Percentiles rank a stretch among this genome's conserved stretches.
phyloP scores from a whole-genome alignment of 2,113 vertebrate genomes.

The Jacana jacana region DNA sequence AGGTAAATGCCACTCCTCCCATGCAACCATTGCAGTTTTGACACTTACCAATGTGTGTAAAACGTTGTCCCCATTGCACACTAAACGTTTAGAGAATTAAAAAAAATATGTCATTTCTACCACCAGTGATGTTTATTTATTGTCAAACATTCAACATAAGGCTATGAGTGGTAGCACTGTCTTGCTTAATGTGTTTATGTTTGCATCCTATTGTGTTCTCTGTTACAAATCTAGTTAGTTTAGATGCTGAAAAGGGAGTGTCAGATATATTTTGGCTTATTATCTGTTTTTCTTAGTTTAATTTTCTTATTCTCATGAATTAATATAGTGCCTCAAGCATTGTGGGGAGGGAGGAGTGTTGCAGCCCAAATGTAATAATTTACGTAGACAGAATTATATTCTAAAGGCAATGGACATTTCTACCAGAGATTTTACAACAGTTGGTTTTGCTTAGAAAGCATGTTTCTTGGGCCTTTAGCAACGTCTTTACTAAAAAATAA shows the following conservation, averaged over 20 bases:
- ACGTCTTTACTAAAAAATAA: not conserved
- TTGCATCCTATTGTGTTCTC: not conserved
- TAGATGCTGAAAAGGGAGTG: constrained; percentile 6
- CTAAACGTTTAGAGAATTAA: not conserved
- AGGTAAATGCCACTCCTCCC: not conserved
- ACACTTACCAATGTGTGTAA: not conserved
- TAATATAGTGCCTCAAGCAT: not conserved
- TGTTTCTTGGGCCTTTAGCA: not conserved
- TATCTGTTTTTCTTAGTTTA: constrained; percentile 18
- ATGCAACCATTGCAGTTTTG: not conserved
- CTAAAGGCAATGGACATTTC: not conserved
- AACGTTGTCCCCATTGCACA: not conserved
- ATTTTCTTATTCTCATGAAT: constrained; percentile 20
- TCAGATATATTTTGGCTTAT: constrained; percentile 15
- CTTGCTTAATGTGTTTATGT: not conserved
- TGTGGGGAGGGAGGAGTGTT: not conserved
- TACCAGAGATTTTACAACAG: not conserved
- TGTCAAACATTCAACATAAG: not conserved
- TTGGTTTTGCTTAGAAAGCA: not conserved
- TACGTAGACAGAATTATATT: not conserved
- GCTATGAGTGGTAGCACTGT: not conserved
- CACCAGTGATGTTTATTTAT: not conserved
- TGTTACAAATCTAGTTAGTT: constrained; percentile 34
- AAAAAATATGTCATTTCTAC: not conserved
- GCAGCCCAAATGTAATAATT: not conserved